Evolutionary conservation across 2,888 invertebrate species (phyloP).

Genomic region (Tipula vernalis): DNA sequence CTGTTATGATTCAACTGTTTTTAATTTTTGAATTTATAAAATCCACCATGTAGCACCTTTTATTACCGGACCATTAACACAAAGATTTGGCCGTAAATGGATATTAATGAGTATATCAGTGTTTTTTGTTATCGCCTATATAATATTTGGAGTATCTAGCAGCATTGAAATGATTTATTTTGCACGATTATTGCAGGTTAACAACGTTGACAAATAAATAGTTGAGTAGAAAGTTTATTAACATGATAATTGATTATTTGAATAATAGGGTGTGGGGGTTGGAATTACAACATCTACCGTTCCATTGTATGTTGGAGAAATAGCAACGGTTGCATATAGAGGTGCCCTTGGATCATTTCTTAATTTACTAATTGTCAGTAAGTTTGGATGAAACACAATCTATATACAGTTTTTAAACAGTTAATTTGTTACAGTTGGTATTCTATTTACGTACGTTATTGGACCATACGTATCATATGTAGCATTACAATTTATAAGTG

Average conservation of each 20-base stretch:
- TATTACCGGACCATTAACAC: slow-evolving; percentile 52
- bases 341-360: slow-evolving; percentile 73
- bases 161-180: slow-evolving; percentile 44
- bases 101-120: slow-evolving; percentile 50
- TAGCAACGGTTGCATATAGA: slow-evolving; percentile 64
- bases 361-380: slow-evolving; percentile 53
- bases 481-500: slow-evolving; percentile 49
- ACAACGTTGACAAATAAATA: not conserved
- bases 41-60: slow-evolving; percentile 46
- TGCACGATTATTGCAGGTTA: slow-evolving; percentile 27
- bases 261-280: slow-evolving; percentile 43
- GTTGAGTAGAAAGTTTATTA: not conserved
- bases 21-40: slow-evolving; percentile 19
- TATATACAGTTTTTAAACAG: not conserved
- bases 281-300: slow-evolving; percentile 59
- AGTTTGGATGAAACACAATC: slow-evolving; percentile 11
- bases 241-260: not conserved
- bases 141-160: slow-evolving; percentile 48
- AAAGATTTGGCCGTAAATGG: slow-evolving; percentile 56
- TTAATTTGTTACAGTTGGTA: slow-evolving; percentile 41
- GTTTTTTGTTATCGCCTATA: slow-evolving; percentile 57
- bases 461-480: slow-evolving; percentile 60
- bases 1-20: not conserved
- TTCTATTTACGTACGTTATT: slow-evolving; percentile 52
- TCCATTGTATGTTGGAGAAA: slow-evolving; percentile 81